Evolutionary conservation across 2,888 invertebrate species (phyloP).

Genomic region (Apotomis betuletana): DNA sequence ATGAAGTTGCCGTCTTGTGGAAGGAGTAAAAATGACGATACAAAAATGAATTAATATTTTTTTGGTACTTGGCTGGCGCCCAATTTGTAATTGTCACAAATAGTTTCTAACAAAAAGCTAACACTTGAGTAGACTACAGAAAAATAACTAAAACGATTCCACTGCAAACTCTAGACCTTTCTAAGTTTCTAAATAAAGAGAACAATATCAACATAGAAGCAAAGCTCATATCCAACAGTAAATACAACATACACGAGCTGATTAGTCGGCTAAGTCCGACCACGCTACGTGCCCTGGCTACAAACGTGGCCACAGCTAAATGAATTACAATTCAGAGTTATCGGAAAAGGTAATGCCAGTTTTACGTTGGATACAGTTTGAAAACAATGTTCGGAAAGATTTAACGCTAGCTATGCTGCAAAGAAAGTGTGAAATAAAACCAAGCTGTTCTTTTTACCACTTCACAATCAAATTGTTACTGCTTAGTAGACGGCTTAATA

Average conservation of each 20-base stretch:
- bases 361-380: constrained; percentile 29
- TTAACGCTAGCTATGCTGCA: constrained; percentile 1
- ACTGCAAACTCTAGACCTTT: constrained; percentile 9
- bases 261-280: constrained; percentile 33
- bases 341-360: constrained; percentile 32
- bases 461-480: too few relatives aligned
- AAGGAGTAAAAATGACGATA: constrained; percentile 35
- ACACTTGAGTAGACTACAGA: not conserved
- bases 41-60: constrained; percentile 29
- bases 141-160: constrained; percentile 17
- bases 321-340: constrained; percentile 41
- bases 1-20: constrained; percentile 40
- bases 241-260: constrained; percentile 39
- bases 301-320: constrained; percentile 34
- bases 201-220: constrained; percentile 38
- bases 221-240: constrained; percentile 40
- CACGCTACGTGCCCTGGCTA: constrained; percentile 38
- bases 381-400: constrained; percentile 32
- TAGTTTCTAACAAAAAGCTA: constrained; percentile 10
- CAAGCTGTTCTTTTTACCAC: not conserved
- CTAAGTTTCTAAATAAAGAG: constrained; percentile 28
- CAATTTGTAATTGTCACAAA: not conserved
- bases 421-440: not conserved
- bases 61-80: constrained; percentile 3
- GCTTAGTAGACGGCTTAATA: not conserved